Evolutionary conservation across 2,888 invertebrate genomes (phyloP).

Genomic region (Atethmia centrago): DNA sequence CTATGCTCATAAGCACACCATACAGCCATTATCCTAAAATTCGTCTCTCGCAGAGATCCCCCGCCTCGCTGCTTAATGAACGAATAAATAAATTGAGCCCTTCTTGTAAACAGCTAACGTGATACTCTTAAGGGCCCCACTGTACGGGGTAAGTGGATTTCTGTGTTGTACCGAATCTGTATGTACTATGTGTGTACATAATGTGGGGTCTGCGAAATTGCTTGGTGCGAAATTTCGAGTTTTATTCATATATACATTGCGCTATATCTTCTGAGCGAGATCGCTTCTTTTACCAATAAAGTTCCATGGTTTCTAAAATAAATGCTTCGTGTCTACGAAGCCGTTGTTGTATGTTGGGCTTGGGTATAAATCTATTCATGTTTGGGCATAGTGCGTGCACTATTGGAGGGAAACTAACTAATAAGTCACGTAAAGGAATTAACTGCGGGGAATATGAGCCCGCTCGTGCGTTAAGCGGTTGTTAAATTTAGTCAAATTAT

Average conservation of each 20-base stretch:
- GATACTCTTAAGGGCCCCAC: conserved; percentile 83
- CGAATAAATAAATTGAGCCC: conserved; percentile 89
- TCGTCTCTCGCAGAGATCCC: conserved; percentile 86
- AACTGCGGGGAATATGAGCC: conserved; percentile 52
- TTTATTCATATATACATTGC: conserved; percentile 57
- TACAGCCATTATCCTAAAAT: conserved; percentile 87
- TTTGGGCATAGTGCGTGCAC: conserved; percentile 69
- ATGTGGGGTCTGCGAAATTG: conserved; percentile 76
- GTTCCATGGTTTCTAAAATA: conserved; percentile 59
- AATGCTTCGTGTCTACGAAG: conserved; percentile 27
- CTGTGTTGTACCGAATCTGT: conserved; percentile 87
- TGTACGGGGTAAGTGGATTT: conserved; percentile 90
- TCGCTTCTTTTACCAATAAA: conserved; percentile 33
- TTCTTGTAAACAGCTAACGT: conserved; percentile 86
- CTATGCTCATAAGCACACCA: conserved; percentile 73
- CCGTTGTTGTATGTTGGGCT: conserved; percentile 30
- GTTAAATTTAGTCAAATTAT: conserved; percentile 57
- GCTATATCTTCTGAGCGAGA: conserved; percentile 31
- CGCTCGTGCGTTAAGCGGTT: conserved; percentile 45
- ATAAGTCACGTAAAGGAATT: conserved; percentile 66
- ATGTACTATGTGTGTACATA: conserved; percentile 75
- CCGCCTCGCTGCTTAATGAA: conserved; percentile 87
- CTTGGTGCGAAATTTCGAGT: conserved; percentile 56
- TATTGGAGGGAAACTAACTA: conserved; percentile 64
- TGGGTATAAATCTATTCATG: conserved; percentile 68